Evolutionary conservation across 2,797 vertebrate genomes (phyloP).

Genomic region (Falco cherrug): DNA sequence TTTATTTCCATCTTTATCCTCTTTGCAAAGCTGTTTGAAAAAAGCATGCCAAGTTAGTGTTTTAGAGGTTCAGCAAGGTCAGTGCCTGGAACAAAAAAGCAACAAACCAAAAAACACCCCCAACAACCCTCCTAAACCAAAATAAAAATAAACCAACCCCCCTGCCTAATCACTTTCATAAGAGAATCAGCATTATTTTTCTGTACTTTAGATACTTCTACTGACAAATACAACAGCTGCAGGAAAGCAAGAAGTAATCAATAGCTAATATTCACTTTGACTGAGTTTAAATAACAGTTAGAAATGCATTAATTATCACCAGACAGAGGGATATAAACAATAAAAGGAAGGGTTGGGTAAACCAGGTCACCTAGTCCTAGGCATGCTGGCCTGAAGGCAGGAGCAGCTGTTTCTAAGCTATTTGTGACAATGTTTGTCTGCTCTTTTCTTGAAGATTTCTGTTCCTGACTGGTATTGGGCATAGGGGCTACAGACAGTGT

Average conservation of each 20-base stretch:
- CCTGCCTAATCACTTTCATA: background rate
- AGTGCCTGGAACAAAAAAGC: background rate
- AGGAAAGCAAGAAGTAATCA: background rate
- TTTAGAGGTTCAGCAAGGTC: conserved; percentile 38
- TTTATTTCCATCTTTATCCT: conserved; percentile 55
- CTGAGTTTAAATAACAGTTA: background rate
- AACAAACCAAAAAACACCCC: background rate
- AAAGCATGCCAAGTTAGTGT: background rate
- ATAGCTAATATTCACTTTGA: background rate
- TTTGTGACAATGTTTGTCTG: background rate
- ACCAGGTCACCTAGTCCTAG: background rate
- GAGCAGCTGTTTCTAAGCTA: background rate
- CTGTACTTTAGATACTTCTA: background rate
- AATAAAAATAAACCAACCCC: background rate
- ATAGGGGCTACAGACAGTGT: background rate
- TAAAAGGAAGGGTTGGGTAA: background rate
- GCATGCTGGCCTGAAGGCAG: background rate
- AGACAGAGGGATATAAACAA: background rate
- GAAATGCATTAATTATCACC: background rate
- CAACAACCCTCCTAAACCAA: background rate
- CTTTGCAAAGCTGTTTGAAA: conserved; percentile 27
- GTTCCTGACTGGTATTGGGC: background rate
- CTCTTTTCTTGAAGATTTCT: background rate
- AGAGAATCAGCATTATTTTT: background rate
- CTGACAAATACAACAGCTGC: background rate